A percentile compares a stretch with the other conserved stretches of the same genome.
Conservation (phyloP, 1,140 invertebrate genomes). For the Halotydeus destructor region DNA sequence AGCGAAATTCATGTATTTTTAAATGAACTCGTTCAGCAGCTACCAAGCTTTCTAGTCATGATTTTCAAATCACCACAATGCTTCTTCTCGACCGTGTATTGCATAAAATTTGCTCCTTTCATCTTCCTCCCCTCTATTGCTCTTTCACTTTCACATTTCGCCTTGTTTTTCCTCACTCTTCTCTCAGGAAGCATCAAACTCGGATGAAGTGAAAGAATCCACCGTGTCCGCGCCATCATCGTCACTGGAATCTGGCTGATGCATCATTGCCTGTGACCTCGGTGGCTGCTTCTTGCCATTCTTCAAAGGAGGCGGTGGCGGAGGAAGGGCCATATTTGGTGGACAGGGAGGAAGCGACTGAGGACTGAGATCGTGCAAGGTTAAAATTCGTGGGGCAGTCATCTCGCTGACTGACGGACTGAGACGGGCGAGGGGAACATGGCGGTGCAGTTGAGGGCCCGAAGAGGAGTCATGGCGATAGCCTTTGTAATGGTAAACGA, state of each 20-base stretch:
- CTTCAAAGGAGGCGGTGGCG: conserved; percentile 16
- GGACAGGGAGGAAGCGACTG: conserved; percentile 70
- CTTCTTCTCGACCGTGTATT: too few relatives aligned
- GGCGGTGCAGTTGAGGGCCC: conserved; percentile 23
- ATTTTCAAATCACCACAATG: too few relatives aligned
- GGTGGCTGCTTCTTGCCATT: conserved; percentile 30
- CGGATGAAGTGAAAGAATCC: conserved; percentile 91
- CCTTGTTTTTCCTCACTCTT: conserved; percentile 30
- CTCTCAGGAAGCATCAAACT: conserved; percentile 74
- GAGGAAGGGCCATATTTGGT: conserved; percentile 50
- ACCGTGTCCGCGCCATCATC: conserved; percentile 27
- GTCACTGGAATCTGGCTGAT: conserved; percentile 69
- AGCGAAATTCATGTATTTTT: too few relatives aligned
- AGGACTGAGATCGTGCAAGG: conserved; percentile 74
- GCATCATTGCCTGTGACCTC: conserved; percentile 67
- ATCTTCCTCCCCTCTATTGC: too few relatives aligned
- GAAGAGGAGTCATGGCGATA: conserved; percentile 23
- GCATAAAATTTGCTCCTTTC: too few relatives aligned
- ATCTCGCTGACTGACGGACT: conserved; percentile 72
- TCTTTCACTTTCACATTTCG: too few relatives aligned
- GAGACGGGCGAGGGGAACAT: conserved; percentile 62
- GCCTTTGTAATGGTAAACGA: conserved; percentile 78
- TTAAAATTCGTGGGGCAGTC: conserved; percentile 70
- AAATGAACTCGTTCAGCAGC: too few relatives aligned
- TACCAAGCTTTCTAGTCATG: too few relatives aligned